Evolutionary conservation across 2,888 invertebrate genomes (phyloP).

Genomic region (Rutpela maculata): DNA sequence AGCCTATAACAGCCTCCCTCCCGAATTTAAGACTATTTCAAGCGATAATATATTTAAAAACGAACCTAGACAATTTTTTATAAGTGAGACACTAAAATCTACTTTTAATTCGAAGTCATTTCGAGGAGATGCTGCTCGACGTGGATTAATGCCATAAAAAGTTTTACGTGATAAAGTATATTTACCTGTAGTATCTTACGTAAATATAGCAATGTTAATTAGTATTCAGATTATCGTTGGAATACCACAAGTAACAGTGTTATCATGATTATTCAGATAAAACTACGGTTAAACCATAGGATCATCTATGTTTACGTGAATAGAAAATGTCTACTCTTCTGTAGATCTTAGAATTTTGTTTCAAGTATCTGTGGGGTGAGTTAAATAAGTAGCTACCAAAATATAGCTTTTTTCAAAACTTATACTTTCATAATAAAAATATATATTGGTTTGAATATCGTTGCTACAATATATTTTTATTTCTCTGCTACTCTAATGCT

Average conservation of each 20-base stretch:
- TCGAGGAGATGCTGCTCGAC: no score
- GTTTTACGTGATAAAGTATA: neutral
- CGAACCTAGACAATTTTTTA: no score
- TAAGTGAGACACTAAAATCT: no score
- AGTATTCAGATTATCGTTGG: slow-evolving; percentile 29
- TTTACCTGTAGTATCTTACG: slow-evolving; percentile 29
- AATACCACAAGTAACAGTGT: slow-evolving; percentile 9
- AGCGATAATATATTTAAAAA: no score
- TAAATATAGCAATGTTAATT: slow-evolving; percentile 36
- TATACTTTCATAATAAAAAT: no score
- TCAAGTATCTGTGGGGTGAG: slow-evolving; percentile 5
- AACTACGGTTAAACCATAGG: slow-evolving; percentile 12
- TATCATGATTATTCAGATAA: slow-evolving; percentile 28
- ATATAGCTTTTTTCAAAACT: no score
- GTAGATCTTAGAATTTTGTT: neutral
- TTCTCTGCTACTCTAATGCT: no score
- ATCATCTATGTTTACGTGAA: slow-evolving; percentile 28
- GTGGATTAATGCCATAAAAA: neutral
- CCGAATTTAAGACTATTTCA: no score
- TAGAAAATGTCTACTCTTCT: neutral
- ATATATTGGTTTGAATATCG: no score
- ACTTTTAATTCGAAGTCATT: no score
- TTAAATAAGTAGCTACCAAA: neutral
- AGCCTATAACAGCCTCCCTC: no score
- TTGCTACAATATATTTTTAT: no score